These are phyloP conservation scores for Drosophila pandora DNA, from an alignment of 1,140 invertebrate species.

Conservation along the genomic window DNA sequence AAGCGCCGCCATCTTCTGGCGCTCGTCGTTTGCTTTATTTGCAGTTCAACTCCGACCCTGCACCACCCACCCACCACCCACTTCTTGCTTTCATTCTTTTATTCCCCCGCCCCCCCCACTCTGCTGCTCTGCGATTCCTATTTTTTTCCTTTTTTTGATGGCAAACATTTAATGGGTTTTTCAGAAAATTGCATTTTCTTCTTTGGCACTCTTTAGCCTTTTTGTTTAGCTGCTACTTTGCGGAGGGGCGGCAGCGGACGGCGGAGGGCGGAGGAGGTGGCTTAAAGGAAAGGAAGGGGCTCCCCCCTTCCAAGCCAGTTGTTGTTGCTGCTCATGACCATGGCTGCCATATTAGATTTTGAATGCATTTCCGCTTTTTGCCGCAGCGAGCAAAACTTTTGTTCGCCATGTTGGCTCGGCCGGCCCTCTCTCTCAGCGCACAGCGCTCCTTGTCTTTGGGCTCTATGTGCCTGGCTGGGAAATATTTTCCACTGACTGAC, in stretches of 20 bases:
- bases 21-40: constrained; percentile 73
- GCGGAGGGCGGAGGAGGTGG: not conserved
- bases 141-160: constrained; percentile 52
- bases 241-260: not conserved
- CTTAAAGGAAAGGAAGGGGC: not conserved
- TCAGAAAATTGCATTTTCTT: constrained; percentile 84
- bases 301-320: constrained; percentile 17
- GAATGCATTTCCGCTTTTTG: constrained; percentile 83
- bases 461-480: constrained; percentile 46
- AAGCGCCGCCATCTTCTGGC: constrained; percentile 57
- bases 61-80: constrained; percentile 5
- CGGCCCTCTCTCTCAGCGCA: not conserved
- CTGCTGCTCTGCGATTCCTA: constrained; percentile 17
- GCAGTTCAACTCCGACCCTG: constrained; percentile 50
- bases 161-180: constrained; percentile 83
- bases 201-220: constrained; percentile 78
- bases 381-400: constrained; percentile 78
- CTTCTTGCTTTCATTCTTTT: constrained; percentile 41
- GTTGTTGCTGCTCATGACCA: constrained; percentile 77
- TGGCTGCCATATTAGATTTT: constrained; percentile 84
- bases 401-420: constrained; percentile 69
- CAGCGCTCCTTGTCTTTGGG: constrained; percentile 6
- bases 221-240: constrained; percentile 79
- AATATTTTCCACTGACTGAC: constrained; percentile 79
- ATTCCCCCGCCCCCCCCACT: constrained; percentile 2